Evolutionary conservation across 2,113 vertebrate genomes (phyloP), one percentile per base, ranked within the genome.

Genomic region (Martes martes): DNA sequence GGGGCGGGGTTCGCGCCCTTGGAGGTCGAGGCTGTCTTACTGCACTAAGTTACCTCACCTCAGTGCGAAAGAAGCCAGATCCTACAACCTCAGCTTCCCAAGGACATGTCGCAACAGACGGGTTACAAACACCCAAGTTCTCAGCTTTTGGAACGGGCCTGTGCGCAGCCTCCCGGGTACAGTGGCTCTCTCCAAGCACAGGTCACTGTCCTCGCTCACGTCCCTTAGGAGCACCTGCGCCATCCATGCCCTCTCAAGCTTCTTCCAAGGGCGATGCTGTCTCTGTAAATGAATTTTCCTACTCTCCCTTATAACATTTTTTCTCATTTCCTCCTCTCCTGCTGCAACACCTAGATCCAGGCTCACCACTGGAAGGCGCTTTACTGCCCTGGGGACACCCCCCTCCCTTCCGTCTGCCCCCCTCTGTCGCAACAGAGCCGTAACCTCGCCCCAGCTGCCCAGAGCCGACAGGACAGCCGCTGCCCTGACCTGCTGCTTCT

Each of bases 101-200:
- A n/a, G 83, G 21, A 42, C 15, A 1, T 0, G 0, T 18, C 36
- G 31, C 42, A 6, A n/a, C 21, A 18, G 7, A 36, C 19, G 5
- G 55, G 42, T 10, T 42, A 7, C 33, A 83, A n/a, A 82, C 6
- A 28, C 26, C 15, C 1, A 13, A 15, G 10, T 61, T 36, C 69
- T 47, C 61, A 31, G 55, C 59, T n/a, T 45, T 50, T 21, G 42
- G 19, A 15, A 61, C 31, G 5, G 47, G 90, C 65, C 79, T 2
- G 1, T 0, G 28, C 1, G 2, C 8, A 2, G 0, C 6, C 26
- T 7, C 5, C 50, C 11, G 1, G 9, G 1, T 18, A 3, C 5
- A 14, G 61, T 55, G 21, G 14, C 3, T 1, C 4, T 16, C 95
- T 36, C 6, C 2, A 59, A 67, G 59, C 42, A 9, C 19, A 0